These are phyloP conservation scores for Glomeris maerens DNA, from an alignment of 1,140 invertebrate genomes.

Conservation along the genomic window DNA sequence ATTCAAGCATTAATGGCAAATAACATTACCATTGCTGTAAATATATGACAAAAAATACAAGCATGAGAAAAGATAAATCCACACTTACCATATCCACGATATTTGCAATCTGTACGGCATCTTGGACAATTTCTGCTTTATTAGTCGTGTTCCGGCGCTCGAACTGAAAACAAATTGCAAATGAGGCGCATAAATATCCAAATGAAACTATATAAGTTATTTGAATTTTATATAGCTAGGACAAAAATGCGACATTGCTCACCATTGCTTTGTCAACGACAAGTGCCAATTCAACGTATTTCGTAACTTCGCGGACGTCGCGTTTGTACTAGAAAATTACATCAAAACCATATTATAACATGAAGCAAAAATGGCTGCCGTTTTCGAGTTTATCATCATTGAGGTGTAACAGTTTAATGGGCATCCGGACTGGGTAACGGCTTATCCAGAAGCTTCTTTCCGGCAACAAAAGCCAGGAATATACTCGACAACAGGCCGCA, in stretches of 20 bases:
- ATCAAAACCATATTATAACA: neutral
- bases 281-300: constrained; percentile 82
- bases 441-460: no score
- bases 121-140: constrained; percentile 73
- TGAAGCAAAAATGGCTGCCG: neutral
- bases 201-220: neutral
- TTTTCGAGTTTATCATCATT: neutral
- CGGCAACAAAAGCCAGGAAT: no score
- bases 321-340: constrained; percentile 32
- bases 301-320: constrained; percentile 71
- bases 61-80: no score
- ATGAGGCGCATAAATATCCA: neutral
- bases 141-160: constrained; percentile 80
- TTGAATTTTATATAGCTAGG: neutral
- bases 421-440: no score
- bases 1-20: no score
- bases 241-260: constrained; percentile 25
- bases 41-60: no score
- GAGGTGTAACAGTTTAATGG: no score
- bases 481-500: no score
- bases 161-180: constrained; percentile 42
- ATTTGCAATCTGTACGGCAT: constrained; percentile 90
- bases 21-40: no score
- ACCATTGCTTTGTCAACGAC: constrained; percentile 85
- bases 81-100: constrained; percentile 82